Base-by-base conservation (phyloP, 2,888 invertebrate genomes). In the Sacculina carcini region DNA sequence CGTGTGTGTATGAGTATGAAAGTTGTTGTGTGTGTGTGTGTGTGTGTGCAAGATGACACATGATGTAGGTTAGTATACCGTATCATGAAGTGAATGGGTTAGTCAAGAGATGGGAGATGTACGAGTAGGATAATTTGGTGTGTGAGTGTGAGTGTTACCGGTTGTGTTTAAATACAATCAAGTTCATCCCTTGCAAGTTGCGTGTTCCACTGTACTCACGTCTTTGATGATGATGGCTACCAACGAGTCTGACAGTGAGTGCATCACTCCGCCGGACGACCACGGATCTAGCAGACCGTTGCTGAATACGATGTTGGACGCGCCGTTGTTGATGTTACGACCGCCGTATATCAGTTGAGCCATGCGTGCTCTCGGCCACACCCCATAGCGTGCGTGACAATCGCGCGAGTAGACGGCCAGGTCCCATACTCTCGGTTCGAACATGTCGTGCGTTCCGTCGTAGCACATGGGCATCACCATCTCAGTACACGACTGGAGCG, bases 401-500 rank as follows among this genome's bases (percentile, higher is more conserved):
- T 68, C 67, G 1, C 74, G 72, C 0, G 77, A 66, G 61, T 69
- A 81, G 23, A 66, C 59, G 1, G 73, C 71, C 50, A 77, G 71
- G 66, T 84, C 72, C 89, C 89, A 94, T 0, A 71, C 61, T 0
- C 61, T 56, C 1, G 75, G 72, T 61, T 81, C 80, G 63, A 89
- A 90, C 80, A 96, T 87, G 61, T 85, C 86, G 10, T 72, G 68
- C 2, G 69, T 65, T 38, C 79, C 82, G 57, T 75, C 74, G 9
- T 75, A 68, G 65, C 94, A 94, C 70, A 82, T 77, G 0, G 94
- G 94, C 85, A 92, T 89, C 54, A 90, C 79, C 82, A 96, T 89
- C 67, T 98, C 94, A 24, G 89, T 87, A 62, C 96, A 96, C 0
- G 80, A 73, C 79, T 87, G 69, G 1, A 58, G 53, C 31, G 42